Base-by-base conservation (phyloP, 2,797 vertebrate species). In the Parauchenoglanis punctatus region DNA sequence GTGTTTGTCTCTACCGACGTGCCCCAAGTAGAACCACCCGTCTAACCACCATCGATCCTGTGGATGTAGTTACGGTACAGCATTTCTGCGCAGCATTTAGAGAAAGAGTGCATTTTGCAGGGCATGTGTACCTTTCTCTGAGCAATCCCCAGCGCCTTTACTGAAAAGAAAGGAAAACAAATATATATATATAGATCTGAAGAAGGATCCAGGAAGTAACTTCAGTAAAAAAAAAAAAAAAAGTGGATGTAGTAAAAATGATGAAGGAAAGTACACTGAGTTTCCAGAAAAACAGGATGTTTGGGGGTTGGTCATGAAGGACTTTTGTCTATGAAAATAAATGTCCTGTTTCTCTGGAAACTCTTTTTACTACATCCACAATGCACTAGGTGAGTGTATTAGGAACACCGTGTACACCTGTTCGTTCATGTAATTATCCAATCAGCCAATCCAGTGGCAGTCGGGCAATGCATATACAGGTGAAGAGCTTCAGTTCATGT, bases 1-100 rank as follows among this genome's bases (percentile, higher is more conserved):
- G 68, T 72, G 83, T 88, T 73, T 84, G 52, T 82, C 83, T 78
- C 87, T 56, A 86, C 88, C 90, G 85, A 61, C 35, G 63, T 73
- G 59, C 78, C 73, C 75, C 23, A 11, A 86, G 81, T 59, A 80
- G 61, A 87, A 83, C 73, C 85, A 44, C 52, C 80, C 65, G 63
- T 80, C 76, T 44, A n/a, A 78, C 31, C 84, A 67, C 80, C 59
- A 40, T 72, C 56, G 77, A 83, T 83, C 84, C 81, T 78, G 84
- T 70, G 73, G 87, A 65, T 75, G 67, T 35, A 23, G 77, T 85
- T 17, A 75, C 83, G 61, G 49, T 84, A 84, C 87, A 87, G 76
- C 44, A 75, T 86, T 86, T 72, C 56, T 58, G 58, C 67, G 46
- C 72, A 46, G 59, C 61, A 67, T 52, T 86, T 44, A 35, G 87